Conservation (phyloP, 2,113 vertebrate species). For the Eira barbara region DNA sequence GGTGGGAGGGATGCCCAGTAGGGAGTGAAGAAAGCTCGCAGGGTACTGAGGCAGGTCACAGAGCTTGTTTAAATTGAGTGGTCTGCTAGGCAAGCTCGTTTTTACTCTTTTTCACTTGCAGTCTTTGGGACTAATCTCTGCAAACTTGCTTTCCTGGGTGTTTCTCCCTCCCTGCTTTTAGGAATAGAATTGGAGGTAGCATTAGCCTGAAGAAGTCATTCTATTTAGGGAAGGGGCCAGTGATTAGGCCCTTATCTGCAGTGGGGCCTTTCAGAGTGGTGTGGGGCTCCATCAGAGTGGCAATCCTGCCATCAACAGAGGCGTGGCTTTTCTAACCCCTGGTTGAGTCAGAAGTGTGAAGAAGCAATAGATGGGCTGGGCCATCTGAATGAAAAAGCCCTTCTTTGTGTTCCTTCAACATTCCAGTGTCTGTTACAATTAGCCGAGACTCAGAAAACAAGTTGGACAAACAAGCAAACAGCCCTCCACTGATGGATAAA, state of each 20-base stretch:
- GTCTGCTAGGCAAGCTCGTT: neutral
- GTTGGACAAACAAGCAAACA: constrained; percentile 65
- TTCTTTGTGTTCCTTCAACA: constrained; percentile 77
- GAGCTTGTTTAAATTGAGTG: neutral
- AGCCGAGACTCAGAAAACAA: constrained; percentile 79
- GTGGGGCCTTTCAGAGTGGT: constrained; percentile 1
- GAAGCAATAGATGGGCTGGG: constrained; percentile 49
- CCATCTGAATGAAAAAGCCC: constrained; percentile 66
- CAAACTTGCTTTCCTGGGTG: constrained; percentile 43
- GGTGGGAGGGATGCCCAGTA: constrained; percentile 28
- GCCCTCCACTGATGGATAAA: constrained; percentile 34
- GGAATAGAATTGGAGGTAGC: constrained; percentile 55
- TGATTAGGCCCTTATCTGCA: constrained; percentile 75
- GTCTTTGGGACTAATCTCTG: neutral
- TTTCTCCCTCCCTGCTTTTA: constrained; percentile 27
- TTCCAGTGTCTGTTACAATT: constrained; percentile 74
- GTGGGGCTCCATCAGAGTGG: neutral
- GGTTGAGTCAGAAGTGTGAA: constrained; percentile 49
- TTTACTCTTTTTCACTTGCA: neutral
- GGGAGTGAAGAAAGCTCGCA: constrained; percentile 27
- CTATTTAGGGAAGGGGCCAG: constrained; percentile 80
- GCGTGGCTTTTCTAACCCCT: neutral
- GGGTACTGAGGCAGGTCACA: neutral
- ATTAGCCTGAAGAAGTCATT: constrained; percentile 67
- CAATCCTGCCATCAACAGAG: neutral